phyloP scores from a whole-genome alignment of 2,888 invertebrate genomes.

The Plagiodera versicolora region DNA sequence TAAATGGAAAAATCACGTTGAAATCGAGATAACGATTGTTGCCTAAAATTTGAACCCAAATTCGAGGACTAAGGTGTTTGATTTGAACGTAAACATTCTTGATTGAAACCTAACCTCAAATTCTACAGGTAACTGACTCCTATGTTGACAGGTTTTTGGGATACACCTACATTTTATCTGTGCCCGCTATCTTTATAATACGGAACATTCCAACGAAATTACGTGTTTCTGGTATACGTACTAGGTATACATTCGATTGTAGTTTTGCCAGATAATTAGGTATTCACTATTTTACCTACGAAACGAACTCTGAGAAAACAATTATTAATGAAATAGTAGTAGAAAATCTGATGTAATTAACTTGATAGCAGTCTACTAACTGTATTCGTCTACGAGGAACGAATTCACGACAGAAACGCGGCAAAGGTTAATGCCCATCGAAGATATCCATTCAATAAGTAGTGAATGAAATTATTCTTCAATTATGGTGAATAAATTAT shows the following conservation, averaged over 20 bases:
- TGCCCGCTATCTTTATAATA: neutral
- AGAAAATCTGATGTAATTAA: too few species aligned
- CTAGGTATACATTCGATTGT: too few species aligned
- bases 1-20: neutral
- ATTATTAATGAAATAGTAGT: too few species aligned
- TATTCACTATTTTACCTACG: too few species aligned
- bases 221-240: too few species aligned
- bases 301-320: too few species aligned
- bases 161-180: conserved; percentile 12
- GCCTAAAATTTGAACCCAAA: neutral
- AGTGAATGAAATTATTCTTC: too few species aligned
- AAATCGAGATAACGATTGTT: neutral
- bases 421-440: conserved; percentile 27
- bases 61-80: neutral
- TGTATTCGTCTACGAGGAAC: conserved; percentile 1
- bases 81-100: conserved; percentile 10
- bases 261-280: too few species aligned
- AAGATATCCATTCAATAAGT: conserved; percentile 1
- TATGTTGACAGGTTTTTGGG: neutral
- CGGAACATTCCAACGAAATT: neutral
- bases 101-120: conserved; percentile 33
- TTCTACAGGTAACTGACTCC: conserved; percentile 9
- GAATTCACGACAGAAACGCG: conserved; percentile 5
- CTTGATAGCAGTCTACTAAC: neutral
- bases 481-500: too few species aligned